A percentile compares a stretch with the other conserved stretches of the same genome.
These are phyloP conservation scores for Syngnathus floridae DNA, from an alignment of 2,113 vertebrate species.

Conservation along the genomic window DNA sequence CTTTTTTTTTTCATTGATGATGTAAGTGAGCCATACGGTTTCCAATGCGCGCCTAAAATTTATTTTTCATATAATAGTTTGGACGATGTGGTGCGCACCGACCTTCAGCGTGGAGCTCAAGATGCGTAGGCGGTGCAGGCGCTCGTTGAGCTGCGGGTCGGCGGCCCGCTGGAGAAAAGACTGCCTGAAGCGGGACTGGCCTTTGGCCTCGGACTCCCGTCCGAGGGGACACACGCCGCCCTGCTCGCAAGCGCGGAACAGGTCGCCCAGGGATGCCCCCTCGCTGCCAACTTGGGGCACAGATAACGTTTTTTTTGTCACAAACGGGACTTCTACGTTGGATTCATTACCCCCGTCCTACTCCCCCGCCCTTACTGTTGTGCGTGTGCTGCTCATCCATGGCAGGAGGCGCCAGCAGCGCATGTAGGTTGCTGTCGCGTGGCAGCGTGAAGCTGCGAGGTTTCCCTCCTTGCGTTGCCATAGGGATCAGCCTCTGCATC, in stretches of 20 bases:
- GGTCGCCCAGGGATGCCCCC: constrained; percentile 80
- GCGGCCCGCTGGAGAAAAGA: constrained; percentile 88
- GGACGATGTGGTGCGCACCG: constrained; percentile 30
- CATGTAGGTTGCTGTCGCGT: constrained; percentile 88
- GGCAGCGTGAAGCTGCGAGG: constrained; percentile 95
- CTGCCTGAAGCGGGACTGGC: constrained; percentile 84
- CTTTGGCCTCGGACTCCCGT: constrained; percentile 80
- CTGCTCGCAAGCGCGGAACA: constrained; percentile 89
- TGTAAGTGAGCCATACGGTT: no score
- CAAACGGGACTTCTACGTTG: no score
- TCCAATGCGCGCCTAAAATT: no score
- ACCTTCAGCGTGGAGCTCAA: constrained; percentile 98
- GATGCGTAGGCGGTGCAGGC: constrained; percentile 90
- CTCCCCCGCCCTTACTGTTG: constrained; percentile 34
- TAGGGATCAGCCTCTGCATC: constrained; percentile 87
- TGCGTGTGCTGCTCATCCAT: constrained; percentile 57
- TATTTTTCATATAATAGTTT: no score
- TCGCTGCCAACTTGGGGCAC: constrained; percentile 45
- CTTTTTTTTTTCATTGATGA: no score
- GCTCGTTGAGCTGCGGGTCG: constrained; percentile 93
- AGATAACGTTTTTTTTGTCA: background rate
- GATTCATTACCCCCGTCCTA: no score
- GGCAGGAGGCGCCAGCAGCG: constrained; percentile 76
- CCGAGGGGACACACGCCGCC: constrained; percentile 89
- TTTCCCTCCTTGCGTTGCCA: constrained; percentile 80